Evolutionary conservation across 2,113 vertebrate genomes (phyloP).

Genomic region (Vimba vimba): DNA sequence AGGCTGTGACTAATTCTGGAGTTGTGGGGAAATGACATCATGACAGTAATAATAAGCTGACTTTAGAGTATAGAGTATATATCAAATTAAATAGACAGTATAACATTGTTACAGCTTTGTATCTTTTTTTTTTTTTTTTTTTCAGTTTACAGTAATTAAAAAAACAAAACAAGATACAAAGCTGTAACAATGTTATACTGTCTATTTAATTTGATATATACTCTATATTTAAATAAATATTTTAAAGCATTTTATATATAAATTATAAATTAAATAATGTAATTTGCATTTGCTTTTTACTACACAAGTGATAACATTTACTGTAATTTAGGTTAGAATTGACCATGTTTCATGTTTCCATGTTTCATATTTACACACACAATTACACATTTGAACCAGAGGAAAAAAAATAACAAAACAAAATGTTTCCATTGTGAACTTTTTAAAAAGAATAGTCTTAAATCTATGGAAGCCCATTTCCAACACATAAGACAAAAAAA

Average conservation of each 20-base stretch:
- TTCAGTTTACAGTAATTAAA: no score
- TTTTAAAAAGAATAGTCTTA: background rate
- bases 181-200: no score
- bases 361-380: no score
- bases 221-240: no score
- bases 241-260: no score
- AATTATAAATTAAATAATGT: background rate
- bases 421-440: background rate
- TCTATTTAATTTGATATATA: no score
- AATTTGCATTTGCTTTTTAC: background rate
- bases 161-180: no score
- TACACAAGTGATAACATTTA: background rate
- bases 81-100: no score
- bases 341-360: background rate
- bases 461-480: background rate
- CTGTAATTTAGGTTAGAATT: background rate
- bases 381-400: background rate
- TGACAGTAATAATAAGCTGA: background rate
- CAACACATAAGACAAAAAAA: background rate
- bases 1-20: background rate
- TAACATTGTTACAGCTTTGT: no score
- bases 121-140: no score
- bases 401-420: no score
- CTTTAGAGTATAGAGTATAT: no score
- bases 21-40: background rate